Percentiles rank a stretch among this genome's conserved stretches.
These are phyloP conservation scores for Druon quercuslanigerum DNA, from an alignment of 1,140 invertebrate genomes.

Conservation along the genomic window DNA sequence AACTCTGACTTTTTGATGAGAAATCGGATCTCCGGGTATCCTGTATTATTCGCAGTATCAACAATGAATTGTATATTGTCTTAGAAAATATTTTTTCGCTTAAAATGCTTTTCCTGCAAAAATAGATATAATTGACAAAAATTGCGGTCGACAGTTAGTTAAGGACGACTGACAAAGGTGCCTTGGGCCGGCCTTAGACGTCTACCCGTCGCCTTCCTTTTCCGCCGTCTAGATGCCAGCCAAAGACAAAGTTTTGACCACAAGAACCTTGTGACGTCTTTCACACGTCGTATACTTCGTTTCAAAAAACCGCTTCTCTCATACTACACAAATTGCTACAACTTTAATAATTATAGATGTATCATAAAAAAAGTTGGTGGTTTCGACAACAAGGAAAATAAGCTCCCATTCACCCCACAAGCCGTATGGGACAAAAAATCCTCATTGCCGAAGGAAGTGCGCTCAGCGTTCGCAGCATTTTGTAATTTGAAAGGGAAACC, in stretches of 20 bases:
- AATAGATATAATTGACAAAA: background rate
- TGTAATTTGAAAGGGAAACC: conserved; percentile 75
- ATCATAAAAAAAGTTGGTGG: background rate
- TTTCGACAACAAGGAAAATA: conserved; percentile 3
- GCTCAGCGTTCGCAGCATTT: conserved; percentile 60
- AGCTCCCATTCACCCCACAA: conserved; percentile 4
- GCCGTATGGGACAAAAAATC: conserved; percentile 32
- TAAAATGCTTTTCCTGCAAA: background rate
- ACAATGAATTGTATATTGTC: too few species aligned
- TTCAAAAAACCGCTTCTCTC: background rate
- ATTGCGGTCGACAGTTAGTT: background rate
- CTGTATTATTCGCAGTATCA: too few species aligned
- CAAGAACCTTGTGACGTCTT: conserved; percentile 2
- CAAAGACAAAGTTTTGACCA: conserved; percentile 10
- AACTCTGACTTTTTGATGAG: too few species aligned
- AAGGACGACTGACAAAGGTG: background rate
- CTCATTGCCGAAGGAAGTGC: conserved; percentile 58
- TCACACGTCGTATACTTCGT: background rate
- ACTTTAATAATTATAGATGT: background rate
- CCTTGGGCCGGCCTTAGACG: background rate
- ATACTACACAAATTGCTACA: background rate
- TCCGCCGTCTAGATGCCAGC: background rate
- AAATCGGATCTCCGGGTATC: too few species aligned
- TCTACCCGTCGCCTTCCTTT: background rate
- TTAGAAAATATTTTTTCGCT: too few species aligned